These are phyloP conservation scores for Seriola quinqueradiata DNA, from an alignment of 2,113 vertebrate genomes.

Conservation along the genomic window DNA sequence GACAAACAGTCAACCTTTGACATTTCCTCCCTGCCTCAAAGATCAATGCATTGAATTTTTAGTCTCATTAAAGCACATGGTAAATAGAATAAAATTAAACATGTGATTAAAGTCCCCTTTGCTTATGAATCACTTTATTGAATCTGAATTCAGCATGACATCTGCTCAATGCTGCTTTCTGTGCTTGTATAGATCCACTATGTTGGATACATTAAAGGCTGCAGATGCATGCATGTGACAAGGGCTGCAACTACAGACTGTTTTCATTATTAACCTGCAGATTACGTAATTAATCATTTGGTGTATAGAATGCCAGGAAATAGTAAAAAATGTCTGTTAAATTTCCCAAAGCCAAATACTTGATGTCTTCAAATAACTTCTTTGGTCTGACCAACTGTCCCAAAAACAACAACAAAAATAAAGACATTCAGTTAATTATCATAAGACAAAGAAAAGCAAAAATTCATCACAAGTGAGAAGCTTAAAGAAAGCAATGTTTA, in stretches of 20 bases:
- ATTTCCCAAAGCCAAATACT: not conserved
- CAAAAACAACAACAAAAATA: not conserved
- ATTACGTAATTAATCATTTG: not conserved
- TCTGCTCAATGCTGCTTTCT: not conserved
- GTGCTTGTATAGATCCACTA: not conserved
- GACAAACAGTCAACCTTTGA: constrained; percentile 5
- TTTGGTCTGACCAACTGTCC: not conserved
- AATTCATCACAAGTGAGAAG: not conserved
- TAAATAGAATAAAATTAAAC: too few species aligned
- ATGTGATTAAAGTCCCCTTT: not conserved
- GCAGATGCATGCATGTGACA: not conserved
- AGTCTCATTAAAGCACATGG: not conserved
- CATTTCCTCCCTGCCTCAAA: not conserved
- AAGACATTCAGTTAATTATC: not conserved
- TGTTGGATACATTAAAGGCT: not conserved
- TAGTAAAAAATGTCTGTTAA: not conserved
- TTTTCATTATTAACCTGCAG: not conserved
- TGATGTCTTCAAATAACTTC: too few species aligned
- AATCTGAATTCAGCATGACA: not conserved
- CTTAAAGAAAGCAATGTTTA: not conserved
- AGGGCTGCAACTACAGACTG: not conserved
- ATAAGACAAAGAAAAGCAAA: not conserved
- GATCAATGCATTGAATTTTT: not conserved
- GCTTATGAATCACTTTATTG: not conserved
- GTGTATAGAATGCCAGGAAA: too few species aligned